These are phyloP conservation scores for Peromyscus californicus DNA, from an alignment of 2,113 vertebrate genomes.

Conservation along the genomic window DNA sequence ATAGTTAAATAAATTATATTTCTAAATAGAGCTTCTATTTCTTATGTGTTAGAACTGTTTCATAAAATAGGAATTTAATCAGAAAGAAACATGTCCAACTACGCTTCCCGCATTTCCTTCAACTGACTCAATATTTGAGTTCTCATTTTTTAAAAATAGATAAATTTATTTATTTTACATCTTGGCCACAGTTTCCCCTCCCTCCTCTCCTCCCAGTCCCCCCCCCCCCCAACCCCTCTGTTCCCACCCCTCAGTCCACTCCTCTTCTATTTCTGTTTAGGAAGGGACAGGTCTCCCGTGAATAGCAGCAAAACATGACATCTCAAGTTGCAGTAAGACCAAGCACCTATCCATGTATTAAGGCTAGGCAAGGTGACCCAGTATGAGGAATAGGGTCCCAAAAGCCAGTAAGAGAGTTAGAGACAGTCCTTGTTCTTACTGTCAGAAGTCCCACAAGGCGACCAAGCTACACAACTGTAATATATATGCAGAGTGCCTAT, in stretches of 20 bases:
- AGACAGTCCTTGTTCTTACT: not conserved
- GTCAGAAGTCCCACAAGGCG: not conserved
- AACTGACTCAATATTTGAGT: not conserved
- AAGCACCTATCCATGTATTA: not conserved
- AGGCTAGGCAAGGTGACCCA: not conserved
- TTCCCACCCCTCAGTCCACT: not conserved
- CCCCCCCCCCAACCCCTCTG: too few species aligned
- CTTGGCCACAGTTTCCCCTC: too few species aligned
- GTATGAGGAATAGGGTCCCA: not conserved
- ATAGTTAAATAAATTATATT: slow-evolving; percentile 18
- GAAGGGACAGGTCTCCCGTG: not conserved
- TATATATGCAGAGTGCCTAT: not conserved
- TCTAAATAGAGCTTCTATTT: not conserved
- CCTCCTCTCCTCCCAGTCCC: too few species aligned
- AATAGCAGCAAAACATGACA: not conserved
- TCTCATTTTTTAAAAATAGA: not conserved
- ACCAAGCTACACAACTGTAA: not conserved
- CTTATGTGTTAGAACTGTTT: not conserved
- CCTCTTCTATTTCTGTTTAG: not conserved
- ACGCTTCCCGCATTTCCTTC: not conserved
- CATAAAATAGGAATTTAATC: slow-evolving; percentile 17
- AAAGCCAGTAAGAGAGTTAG: not conserved
- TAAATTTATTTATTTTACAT: not conserved
- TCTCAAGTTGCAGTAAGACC: not conserved
- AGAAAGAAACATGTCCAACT: not conserved